phyloP scores from a whole-genome alignment of 23 tunicate genomes.

The Aplidium turbinatum region DNA sequence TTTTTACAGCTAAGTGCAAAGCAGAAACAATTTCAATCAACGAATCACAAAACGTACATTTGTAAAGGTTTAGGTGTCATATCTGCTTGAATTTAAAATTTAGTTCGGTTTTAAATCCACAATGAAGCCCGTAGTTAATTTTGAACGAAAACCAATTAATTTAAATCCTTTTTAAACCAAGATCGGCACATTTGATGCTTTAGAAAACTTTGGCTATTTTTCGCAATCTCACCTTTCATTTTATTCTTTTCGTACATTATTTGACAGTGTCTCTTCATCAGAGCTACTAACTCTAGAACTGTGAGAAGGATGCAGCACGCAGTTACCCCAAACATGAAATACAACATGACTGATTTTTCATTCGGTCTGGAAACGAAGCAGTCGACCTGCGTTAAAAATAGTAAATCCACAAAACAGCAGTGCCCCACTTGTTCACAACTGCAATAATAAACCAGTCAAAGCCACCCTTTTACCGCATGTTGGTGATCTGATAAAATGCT shows the following conservation, averaged over 20 bases:
- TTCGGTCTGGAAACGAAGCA: conserved; percentile 75
- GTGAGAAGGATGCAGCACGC: neutral
- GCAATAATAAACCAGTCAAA: no score
- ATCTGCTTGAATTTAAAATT: no score
- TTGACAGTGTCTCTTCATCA: conserved; percentile 1
- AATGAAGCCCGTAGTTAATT: neutral
- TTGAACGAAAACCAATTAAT: neutral
- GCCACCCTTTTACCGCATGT: no score
- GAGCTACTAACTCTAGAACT: neutral
- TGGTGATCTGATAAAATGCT: no score
- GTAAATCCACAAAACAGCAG: neutral
- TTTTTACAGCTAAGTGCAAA: no score
- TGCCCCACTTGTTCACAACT: neutral
- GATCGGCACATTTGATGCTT: neutral
- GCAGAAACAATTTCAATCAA: no score
- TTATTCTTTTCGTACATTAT: no score
- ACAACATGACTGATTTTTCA: conserved; percentile 61
- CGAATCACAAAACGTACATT: no score
- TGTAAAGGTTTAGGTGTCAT: no score
- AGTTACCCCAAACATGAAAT: conserved; percentile 57
- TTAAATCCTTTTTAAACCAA: neutral
- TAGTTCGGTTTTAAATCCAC: neutral
- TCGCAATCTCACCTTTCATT: no score
- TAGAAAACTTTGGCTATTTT: no score
- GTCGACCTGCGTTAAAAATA: conserved; percentile 40